Evolutionary conservation across 2,797 vertebrate species (phyloP).

Genomic region (Gadopsis bispinosus): DNA sequence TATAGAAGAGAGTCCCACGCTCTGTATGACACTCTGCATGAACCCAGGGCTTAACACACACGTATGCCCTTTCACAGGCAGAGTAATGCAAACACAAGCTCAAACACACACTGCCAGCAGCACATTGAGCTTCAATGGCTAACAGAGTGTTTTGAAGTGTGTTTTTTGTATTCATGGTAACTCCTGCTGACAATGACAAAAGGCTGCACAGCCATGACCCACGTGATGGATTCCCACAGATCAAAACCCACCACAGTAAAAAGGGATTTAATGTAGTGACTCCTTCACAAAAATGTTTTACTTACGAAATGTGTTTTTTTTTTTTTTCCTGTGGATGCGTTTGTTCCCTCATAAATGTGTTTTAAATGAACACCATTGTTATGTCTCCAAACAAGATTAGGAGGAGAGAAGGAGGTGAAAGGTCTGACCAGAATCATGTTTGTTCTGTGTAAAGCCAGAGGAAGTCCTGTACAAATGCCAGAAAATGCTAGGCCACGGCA

Average conservation of each 20-base stretch:
- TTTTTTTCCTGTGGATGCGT: background rate
- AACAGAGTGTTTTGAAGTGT: constrained; percentile 62
- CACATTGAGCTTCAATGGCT: constrained; percentile 34
- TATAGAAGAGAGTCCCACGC: constrained; percentile 67
- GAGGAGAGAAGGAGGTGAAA: background rate
- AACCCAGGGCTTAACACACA: constrained; percentile 47
- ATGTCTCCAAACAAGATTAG: background rate
- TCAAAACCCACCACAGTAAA: background rate
- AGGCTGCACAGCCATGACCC: constrained; percentile 52
- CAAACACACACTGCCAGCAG: constrained; percentile 48
- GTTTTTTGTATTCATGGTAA: constrained; percentile 60
- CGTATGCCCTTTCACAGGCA: constrained; percentile 21
- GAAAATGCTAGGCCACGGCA: background rate
- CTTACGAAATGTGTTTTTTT: background rate
- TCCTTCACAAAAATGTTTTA: background rate
- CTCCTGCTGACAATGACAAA: constrained; percentile 54
- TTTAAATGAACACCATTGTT: constrained; percentile 4
- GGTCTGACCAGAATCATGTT: background rate
- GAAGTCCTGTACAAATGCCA: constrained; percentile 7
- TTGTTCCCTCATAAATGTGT: background rate
- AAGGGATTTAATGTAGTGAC: background rate
- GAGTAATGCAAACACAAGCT: constrained; percentile 27
- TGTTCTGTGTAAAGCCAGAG: background rate
- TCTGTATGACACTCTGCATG: constrained; percentile 66
- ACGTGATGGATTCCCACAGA: constrained; percentile 65